Percentiles rank a stretch among this genome's conserved stretches.
These are phyloP conservation scores for Hetaerina titia DNA, from an alignment of 2,888 invertebrate genomes.

Conservation along the genomic window DNA sequence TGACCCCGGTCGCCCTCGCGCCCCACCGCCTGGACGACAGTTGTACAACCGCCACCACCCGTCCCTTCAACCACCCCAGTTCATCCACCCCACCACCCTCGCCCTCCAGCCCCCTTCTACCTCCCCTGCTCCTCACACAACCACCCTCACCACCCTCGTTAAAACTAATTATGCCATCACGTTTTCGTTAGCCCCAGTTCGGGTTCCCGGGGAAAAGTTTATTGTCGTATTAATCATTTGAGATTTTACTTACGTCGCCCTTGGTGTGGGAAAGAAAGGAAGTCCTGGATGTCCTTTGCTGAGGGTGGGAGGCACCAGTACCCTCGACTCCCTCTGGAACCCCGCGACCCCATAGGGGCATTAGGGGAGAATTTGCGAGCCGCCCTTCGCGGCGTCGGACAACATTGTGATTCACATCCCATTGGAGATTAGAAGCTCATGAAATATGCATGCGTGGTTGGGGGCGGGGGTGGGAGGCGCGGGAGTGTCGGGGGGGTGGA, in stretches of 20 bases:
- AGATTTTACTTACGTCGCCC: constrained; percentile 34
- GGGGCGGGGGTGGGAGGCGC: not conserved
- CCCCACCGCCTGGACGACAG: no score
- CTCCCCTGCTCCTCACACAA: not conserved
- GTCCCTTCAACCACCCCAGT: not conserved
- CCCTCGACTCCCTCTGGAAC: not conserved
- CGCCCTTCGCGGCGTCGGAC: constrained; percentile 35
- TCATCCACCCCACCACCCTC: not conserved
- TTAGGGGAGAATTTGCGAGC: constrained; percentile 45
- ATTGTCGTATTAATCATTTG: constrained; percentile 62
- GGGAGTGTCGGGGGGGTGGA: not conserved
- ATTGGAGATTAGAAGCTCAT: constrained; percentile 64
- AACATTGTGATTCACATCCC: constrained; percentile 64
- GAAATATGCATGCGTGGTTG: constrained; percentile 63
- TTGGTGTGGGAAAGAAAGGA: no score
- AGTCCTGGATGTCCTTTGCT: not conserved
- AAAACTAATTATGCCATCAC: not conserved
- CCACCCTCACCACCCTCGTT: not conserved
- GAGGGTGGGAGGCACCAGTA: not conserved
- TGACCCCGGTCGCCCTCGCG: no score
- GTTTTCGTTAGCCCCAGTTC: not conserved
- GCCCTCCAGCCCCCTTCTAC: not conserved
- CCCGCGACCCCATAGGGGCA: constrained; percentile 1
- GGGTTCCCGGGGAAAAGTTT: not conserved
- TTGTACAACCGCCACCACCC: no score